Percentiles rank a stretch among this genome's conserved stretches.
phyloP scores from a whole-genome alignment of 1,140 invertebrate species.

The Himalopsyche phryganea region DNA sequence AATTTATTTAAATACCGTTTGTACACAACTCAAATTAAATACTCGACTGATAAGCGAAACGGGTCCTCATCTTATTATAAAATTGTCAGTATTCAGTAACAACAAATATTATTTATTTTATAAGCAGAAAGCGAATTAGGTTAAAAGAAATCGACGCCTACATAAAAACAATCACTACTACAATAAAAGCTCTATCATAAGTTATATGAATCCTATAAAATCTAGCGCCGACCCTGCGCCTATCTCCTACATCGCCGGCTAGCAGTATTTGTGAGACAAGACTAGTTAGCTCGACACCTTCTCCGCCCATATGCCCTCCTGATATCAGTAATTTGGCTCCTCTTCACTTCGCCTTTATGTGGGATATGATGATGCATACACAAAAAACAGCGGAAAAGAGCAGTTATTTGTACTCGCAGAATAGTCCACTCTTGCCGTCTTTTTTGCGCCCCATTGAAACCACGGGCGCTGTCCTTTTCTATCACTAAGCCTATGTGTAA shows the following conservation, averaged over 20 bases:
- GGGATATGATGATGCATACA: constrained; percentile 32
- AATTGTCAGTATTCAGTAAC: too few relatives aligned
- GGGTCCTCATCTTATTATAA: too few relatives aligned
- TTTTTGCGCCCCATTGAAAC: background rate
- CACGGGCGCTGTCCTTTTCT: background rate
- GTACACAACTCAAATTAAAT: too few relatives aligned
- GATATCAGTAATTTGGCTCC: constrained; percentile 25
- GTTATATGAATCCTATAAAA: too few relatives aligned
- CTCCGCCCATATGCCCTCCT: constrained; percentile 4
- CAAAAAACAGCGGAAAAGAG: constrained; percentile 22
- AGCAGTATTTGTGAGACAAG: background rate
- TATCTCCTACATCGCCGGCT: background rate
- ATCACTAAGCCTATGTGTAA: constrained; percentile 16
- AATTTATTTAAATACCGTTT: too few relatives aligned
- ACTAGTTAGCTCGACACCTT: constrained; percentile 4
- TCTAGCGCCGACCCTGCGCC: background rate
- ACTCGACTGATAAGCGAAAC: too few relatives aligned
- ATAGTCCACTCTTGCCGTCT: constrained; percentile 1
- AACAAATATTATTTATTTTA: too few relatives aligned
- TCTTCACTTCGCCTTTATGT: constrained; percentile 26
- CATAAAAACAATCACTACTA: too few relatives aligned
- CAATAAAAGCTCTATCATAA: too few relatives aligned
- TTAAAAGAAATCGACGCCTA: too few relatives aligned
- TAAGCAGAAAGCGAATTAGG: too few relatives aligned
- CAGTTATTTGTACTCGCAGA: constrained; percentile 10